Evolutionary conservation across 2,113 vertebrate species (phyloP), one percentile per base, ranked within the genome.

Genomic region (Varanus salvator): DNA sequence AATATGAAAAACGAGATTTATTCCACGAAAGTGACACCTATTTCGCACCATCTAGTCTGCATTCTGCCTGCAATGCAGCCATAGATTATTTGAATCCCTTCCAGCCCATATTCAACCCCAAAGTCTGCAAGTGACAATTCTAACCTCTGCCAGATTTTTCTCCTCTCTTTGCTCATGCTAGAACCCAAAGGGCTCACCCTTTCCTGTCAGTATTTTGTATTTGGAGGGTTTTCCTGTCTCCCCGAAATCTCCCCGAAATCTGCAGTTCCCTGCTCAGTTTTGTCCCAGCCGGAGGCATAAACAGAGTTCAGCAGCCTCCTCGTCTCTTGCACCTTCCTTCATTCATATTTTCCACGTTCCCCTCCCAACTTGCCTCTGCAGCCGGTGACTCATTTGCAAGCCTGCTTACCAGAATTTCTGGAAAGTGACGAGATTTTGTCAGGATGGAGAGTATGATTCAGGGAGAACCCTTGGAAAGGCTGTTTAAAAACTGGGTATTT

Each of bases 391-490:
- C 88, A 87, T 69, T 64, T 8, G 6, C 57, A 50, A 31, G 60
- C 21, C 38, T 84, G 38, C 57, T 89, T 66, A 76, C 31, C 44
- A 31, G 54, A 48, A 84, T 68, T 66, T 75, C 23, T 89, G 88
- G 71, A 84, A 84, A 84, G 60, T 27, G 48, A 34, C 21, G 23
- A 25, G 71, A 31, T 66, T 77, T 71, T 71, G 52, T 83, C 66
- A 15, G 66, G 48, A n/a, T 19, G 60, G 88, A 89, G 81, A 76
- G 68, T 25, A 66, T 77, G 81, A 89, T 66, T 89, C 71, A 77
- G 44, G 12, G 31, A 29, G 29, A 29, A 34, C 9, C 50, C 72
- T 38, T 9, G 21, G 81, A 44, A 44, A 21, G 50, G 74, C 75
- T 69, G 7, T 81, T 54, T 12, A 44, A 44, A 44, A 44, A 44